Evolutionary conservation across 1,140 invertebrate species (phyloP), one percentile per base, ranked within the genome.

Genomic region (Adelges cooleyi): DNA sequence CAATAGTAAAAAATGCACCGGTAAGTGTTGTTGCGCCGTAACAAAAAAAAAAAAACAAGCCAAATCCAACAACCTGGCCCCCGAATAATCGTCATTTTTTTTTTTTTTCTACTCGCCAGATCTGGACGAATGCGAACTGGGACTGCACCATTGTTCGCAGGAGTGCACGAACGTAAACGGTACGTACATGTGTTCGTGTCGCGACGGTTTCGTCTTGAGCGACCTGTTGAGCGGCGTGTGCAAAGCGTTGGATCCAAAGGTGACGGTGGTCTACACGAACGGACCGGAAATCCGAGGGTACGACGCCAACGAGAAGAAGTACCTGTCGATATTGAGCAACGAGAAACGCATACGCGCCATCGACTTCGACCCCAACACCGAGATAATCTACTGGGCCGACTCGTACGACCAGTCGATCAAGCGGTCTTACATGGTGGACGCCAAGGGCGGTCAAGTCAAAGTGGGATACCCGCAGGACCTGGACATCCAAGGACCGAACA

Each of bases 301-400:
- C 56, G 81, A 83, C 40, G 70, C 85, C 2, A 79, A 82, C 29
- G 80, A 81, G 59, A 81, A 80, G 25, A 82, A 86, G 42, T 84
- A 88, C 71, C 75, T 86, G 29, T 84, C 87, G 67, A 82, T 96
- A 2, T 84, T 94, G 13, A 77, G 78, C 0, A 82, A 89, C 4
- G 89, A 94, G 73, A 90, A 89, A 71, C 80, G 90, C 29, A 87
- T 96, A 46, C 85, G 91, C 70, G 86, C 90, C 0, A 74, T 98
- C 29, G 94, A 97, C 75, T 92, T 91, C 71, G 88, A 89, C 74
- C 86, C 87, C 0, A 80, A 80, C 40, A 76, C 79, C 40, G 85
- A 92, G 73, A 90, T 94, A 69, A 75, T 96, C 29, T 96, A 92
- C 74, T 97, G 93, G 92, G 89, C 91, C 0, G 93, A 97, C 72